phyloP scores from a whole-genome alignment of 2,888 invertebrate species.

The Maniola hyperantus region DNA sequence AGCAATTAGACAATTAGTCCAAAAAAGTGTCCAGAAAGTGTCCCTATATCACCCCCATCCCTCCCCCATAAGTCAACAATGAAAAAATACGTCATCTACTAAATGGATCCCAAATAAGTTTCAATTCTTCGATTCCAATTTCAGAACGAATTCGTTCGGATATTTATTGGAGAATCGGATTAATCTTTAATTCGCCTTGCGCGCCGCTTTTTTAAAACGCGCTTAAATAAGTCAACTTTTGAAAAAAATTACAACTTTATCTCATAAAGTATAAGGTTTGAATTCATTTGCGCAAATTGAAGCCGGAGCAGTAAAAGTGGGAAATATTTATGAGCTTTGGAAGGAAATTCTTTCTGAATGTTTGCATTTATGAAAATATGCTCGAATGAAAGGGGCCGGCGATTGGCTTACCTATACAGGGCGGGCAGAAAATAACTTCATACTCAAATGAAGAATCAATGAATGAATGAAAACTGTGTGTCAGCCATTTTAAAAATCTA shows the following conservation, averaged over 20 bases:
- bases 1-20: slow-evolving; percentile 33
- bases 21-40: slow-evolving; percentile 27
- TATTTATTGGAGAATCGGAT: slow-evolving; percentile 55
- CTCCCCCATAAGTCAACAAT: slow-evolving; percentile 54
- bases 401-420: slow-evolving; percentile 53
- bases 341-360: slow-evolving; percentile 81
- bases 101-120: slow-evolving; percentile 78
- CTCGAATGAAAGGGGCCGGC: slow-evolving; percentile 68
- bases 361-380: slow-evolving; percentile 83
- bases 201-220: slow-evolving; percentile 71
- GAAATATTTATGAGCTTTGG: slow-evolving; percentile 81
- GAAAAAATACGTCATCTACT: slow-evolving; percentile 75
- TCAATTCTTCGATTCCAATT: slow-evolving; percentile 79
- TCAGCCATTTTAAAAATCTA: too few species aligned
- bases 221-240: slow-evolving; percentile 60
- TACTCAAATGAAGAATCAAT: too few species aligned
- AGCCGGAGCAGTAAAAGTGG: slow-evolving; percentile 74
- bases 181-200: slow-evolving; percentile 76
- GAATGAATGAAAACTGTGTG: too few species aligned
- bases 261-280: slow-evolving; percentile 39
- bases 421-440: background rate
- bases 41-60: slow-evolving; percentile 39
- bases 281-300: slow-evolving; percentile 43
- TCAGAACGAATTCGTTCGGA: slow-evolving; percentile 72
- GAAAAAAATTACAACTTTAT: slow-evolving; percentile 48